phyloP scores from a whole-genome alignment of 2,797 vertebrate species.

The Rhynchotus rufescens region DNA sequence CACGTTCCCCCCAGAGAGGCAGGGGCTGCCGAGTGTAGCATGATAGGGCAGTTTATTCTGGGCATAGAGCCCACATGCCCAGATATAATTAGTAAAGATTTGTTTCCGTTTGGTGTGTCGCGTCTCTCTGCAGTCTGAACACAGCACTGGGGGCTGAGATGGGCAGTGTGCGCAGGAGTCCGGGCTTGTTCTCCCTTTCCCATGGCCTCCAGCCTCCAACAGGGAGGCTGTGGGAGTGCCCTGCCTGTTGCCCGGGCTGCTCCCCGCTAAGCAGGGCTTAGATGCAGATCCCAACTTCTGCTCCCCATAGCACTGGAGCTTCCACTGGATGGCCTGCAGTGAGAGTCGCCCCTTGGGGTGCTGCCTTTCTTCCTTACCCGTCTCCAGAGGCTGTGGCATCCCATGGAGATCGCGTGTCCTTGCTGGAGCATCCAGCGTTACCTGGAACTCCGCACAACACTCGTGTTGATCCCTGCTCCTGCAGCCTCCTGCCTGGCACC shows the following conservation, averaged over 20 bases:
- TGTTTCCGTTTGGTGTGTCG: slow-evolving; percentile 16
- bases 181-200: background rate
- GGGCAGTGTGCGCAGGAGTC: background rate
- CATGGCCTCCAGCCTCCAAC: background rate
- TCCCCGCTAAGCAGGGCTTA: background rate
- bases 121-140: background rate
- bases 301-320: background rate
- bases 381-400: slow-evolving; percentile 6
- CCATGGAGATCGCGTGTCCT: fast-evolving
- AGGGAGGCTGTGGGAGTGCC: background rate
- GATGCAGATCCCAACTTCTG: background rate
- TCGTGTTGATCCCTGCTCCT: background rate
- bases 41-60: slow-evolving; percentile 67
- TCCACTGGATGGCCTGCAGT: background rate
- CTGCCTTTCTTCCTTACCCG: background rate
- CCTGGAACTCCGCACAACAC: background rate
- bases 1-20: slow-evolving; percentile 42
- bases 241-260: background rate
- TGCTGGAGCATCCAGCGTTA: background rate
- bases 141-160: background rate
- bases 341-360: background rate
- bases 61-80: slow-evolving; percentile 44
- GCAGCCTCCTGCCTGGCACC: background rate
- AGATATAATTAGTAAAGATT: slow-evolving; percentile 60
- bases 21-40: slow-evolving; percentile 56